Evolutionary conservation across 2,113 vertebrate species (phyloP).

Genomic region (Heterochromis multidens): DNA sequence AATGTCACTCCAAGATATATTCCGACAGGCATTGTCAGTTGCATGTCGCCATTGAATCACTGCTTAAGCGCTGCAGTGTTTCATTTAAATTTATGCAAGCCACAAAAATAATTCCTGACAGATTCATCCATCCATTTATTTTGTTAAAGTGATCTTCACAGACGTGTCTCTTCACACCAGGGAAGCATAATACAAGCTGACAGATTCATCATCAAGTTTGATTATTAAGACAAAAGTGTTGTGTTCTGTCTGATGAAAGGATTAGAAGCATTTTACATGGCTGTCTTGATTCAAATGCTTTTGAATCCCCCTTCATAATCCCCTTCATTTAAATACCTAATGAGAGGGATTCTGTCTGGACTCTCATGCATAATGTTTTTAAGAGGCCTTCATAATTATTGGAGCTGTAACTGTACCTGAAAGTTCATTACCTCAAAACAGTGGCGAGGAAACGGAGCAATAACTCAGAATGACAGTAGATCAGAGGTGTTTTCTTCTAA

Average conservation of each 20-base stretch:
- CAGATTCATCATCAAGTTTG: constrained; percentile 33
- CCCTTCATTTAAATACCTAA: constrained; percentile 62
- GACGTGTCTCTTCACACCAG: not conserved
- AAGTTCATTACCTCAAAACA: constrained; percentile 22
- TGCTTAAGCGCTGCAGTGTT: not conserved
- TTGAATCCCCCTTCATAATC: constrained; percentile 45
- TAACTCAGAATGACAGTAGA: not conserved
- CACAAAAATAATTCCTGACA: not conserved
- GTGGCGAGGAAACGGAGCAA: not conserved
- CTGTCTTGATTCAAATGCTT: constrained; percentile 37
- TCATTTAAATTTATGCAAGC: not conserved
- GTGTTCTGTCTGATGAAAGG: constrained; percentile 55
- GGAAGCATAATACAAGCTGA: constrained; percentile 17
- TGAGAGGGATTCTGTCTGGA: constrained; percentile 40
- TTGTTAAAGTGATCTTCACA: constrained; percentile 7
- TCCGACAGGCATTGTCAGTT: not conserved
- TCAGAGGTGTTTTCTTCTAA: not conserved
- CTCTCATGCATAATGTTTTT: constrained; percentile 37
- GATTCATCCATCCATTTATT: constrained; percentile 7
- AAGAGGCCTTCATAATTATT: constrained; percentile 20
- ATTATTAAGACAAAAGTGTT: constrained; percentile 36
- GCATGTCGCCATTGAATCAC: not conserved
- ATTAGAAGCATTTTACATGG: constrained; percentile 59
- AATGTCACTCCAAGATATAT: not conserved
- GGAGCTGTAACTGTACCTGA: constrained; percentile 48